Evolutionary conservation across 1,140 invertebrate genomes (phyloP), one percentile per base, ranked within the genome.

Genomic region (Cyrtorhinus lividipennis): DNA sequence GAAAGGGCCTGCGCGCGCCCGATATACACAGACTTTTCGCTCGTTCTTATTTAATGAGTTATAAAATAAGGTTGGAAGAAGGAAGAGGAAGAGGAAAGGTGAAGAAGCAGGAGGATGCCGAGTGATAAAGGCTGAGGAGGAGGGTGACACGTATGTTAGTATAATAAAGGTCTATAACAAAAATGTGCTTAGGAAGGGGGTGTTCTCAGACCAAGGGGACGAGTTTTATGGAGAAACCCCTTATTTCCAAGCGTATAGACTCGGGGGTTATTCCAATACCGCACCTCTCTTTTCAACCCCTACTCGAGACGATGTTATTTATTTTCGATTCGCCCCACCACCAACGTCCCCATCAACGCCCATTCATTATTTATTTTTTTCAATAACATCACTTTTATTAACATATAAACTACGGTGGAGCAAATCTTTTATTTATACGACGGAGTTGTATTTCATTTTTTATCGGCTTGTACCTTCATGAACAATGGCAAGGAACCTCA

Each of bases 321-420:
- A 53, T 53, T 53, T 53, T 53, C 20, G 48, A 53, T 53, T 53
- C 48, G 10, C 48, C 48, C 30, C 30, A 38, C 30, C 30, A 8
- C 30, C 5, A 38, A 38, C 5, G 30, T 15, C 30, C 30, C 30
- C n/a, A 44, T 15, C 48, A 13, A 5, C 48, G 5, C 48, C 48
- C 48, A 53, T 53, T 53, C 48, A 53, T 53, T 53, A 53, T 53
- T 53, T 53, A 53, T 53, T 53, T 53, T 53, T 53, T 53, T 53
- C 48, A 53, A 53, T 53, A 53, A 53, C 20, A 53, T 53, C 48
- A 22, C 48, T 53, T 53, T 53, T 53, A 53, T 53, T 53, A 53
- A 53, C 48, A 53, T 53, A 53, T 53, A 53, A 53, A 53, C 48
- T 53, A 20, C 48, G 48, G 20, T 10, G 20, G 20, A 53, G 48